phyloP scores from a whole-genome alignment of 2,113 vertebrate genomes.

The Amphiprion percula region DNA sequence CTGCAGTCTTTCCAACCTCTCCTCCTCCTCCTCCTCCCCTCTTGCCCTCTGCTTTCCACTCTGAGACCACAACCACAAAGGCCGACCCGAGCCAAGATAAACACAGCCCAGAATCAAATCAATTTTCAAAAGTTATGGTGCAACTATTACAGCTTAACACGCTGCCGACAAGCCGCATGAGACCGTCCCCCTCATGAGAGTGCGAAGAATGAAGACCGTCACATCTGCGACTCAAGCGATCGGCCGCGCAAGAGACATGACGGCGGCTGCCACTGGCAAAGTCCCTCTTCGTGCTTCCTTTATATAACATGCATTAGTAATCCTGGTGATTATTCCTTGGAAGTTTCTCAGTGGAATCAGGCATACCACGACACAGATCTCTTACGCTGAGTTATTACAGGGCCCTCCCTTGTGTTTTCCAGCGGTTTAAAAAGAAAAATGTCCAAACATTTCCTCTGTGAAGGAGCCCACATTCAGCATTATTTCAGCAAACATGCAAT shows the following conservation, averaged over 20 bases:
- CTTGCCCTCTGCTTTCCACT: conserved; percentile 63
- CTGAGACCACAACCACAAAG: conserved; percentile 73
- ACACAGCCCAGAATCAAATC: conserved; percentile 77
- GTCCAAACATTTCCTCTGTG: conserved; percentile 49
- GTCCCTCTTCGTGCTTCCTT: conserved; percentile 43
- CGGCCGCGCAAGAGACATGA: conserved; percentile 42
- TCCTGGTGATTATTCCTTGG: conserved; percentile 48
- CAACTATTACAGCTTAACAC: conserved; percentile 71
- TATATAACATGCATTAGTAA: conserved; percentile 45
- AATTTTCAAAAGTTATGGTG: conserved; percentile 72
- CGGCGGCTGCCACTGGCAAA: conserved; percentile 6
- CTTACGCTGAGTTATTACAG: conserved; percentile 22
- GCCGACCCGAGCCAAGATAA: conserved; percentile 75
- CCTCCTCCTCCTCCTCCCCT: conserved; percentile 29
- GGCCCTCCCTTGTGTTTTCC: conserved; percentile 33
- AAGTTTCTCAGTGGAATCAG: conserved; percentile 48
- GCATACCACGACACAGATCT: conserved; percentile 38
- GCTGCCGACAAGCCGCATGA: conserved; percentile 70
- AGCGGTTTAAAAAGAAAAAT: conserved; percentile 11
- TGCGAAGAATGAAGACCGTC: conserved; percentile 27
- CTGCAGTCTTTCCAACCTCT: conserved; percentile 36
- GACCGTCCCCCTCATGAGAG: conserved; percentile 47
- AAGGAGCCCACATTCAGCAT: background rate
- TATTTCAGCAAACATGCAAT: conserved; percentile 11
- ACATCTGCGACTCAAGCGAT: conserved; percentile 36